Percentiles rank a stretch among this genome's conserved stretches.
Evolutionary conservation across 2,888 invertebrate genomes (phyloP).

Genomic region (Xestia ashworthii): DNA sequence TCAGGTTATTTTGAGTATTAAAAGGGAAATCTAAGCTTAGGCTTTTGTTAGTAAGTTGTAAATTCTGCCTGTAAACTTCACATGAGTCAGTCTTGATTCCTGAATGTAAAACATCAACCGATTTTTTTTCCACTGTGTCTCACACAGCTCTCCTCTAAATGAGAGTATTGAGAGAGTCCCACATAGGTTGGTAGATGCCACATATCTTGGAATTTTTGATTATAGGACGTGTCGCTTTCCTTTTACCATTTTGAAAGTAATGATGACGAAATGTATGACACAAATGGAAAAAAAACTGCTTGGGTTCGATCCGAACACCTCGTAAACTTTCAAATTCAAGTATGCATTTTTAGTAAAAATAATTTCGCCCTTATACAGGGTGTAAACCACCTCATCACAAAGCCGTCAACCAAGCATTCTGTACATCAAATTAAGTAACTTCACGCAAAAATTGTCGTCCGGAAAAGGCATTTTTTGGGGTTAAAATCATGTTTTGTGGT

Average conservation of each 20-base stretch:
- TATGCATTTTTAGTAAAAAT: not conserved
- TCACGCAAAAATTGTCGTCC: too few species aligned
- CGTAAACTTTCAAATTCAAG: not conserved
- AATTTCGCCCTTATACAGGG: not conserved
- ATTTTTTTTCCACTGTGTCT: not conserved
- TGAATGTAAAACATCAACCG: not conserved
- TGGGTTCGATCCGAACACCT: not conserved
- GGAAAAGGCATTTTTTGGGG: too few species aligned
- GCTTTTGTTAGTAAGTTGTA: slow-evolving; percentile 11
- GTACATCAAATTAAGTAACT: too few species aligned
- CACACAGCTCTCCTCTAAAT: not conserved
- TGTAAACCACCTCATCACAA: too few species aligned
- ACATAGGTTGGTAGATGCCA: not conserved
- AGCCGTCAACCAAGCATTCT: too few species aligned
- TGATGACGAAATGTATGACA: not conserved
- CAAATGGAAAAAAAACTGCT: not conserved
- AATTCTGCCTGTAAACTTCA: slow-evolving; percentile 6
- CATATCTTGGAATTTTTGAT: not conserved
- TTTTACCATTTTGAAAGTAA: not conserved
- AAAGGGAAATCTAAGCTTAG: slow-evolving; percentile 17
- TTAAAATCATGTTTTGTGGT: too few species aligned
- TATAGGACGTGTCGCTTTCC: not conserved
- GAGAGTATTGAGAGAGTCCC: not conserved
- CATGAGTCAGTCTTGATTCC: not conserved
- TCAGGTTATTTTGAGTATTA: slow-evolving; percentile 18